Evolutionary conservation across 2,888 invertebrate species (phyloP), one percentile per base, ranked within the genome.

Genomic region (Operophtera brumata): DNA sequence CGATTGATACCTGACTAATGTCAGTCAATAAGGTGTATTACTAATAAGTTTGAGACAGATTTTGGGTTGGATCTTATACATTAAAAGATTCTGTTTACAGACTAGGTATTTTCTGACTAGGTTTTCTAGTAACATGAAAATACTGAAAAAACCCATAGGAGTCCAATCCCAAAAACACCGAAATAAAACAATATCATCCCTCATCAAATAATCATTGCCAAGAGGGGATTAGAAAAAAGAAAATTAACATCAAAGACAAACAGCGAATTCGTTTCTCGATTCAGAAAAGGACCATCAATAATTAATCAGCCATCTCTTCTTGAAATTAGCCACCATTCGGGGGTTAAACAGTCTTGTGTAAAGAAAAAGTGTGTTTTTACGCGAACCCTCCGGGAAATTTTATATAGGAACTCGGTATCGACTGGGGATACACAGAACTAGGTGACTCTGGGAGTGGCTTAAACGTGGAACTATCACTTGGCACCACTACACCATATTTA

Each of bases 301-400:
- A 86, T 87, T 83, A 85, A 88, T 85, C 77, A 86, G 72, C 80
- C 85, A 82, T 85, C 83, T 85, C 83, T 76, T 82, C 78, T 80
- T 69, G 73, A 82, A 86, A 88, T 88, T 86, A 86, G 84, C 84
- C 81, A 79, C 79, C 83, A 77, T 83, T 86, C 81, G 82, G 74
- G 80, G 83, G 86, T 85, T 84, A 80, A 84, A 83, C 78, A 78
- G 71, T 61, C 69, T 74, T 77, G 77, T 73, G 76, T 64, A 77
- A 82, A 82, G 78, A 80, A 83, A 79, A 71, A 67, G 67, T 68
- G 69, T 75, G 67, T 75, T 71, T 80, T 78, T 66, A 67, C 64
- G 73, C 71, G 61, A 77, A 81, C 82, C 87, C 87, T 81, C 68
- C 78, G 88, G 87, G 86, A 87, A 87, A 86, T 88, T 87, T 86